These are phyloP conservation scores for Embidobia sp. DNA, from an alignment of 2,888 invertebrate genomes.

Conservation along the genomic window DNA sequence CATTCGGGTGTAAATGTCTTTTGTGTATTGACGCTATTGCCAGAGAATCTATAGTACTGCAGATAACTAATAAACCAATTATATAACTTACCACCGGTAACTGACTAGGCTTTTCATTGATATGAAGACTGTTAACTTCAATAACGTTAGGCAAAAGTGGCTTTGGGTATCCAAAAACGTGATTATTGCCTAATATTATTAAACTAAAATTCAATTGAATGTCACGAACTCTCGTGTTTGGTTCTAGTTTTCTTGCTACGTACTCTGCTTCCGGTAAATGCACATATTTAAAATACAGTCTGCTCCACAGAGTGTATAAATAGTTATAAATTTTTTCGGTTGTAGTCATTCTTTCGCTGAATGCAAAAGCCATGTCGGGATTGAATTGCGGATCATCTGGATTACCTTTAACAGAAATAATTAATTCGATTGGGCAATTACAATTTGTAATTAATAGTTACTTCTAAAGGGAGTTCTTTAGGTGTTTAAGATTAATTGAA, in stretches of 20 bases:
- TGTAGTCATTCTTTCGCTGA: constrained; percentile 73
- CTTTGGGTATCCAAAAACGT: constrained; percentile 77
- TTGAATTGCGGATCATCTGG: constrained; percentile 76
- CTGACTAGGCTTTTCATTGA: constrained; percentile 63
- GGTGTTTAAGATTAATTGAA: no score
- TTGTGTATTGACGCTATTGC: no score
- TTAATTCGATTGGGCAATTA: background rate
- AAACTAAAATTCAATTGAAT: constrained; percentile 77
- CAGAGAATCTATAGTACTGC: no score
- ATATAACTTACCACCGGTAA: constrained; percentile 72
- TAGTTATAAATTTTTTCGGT: constrained; percentile 72
- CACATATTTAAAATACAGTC: constrained; percentile 74
- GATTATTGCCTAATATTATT: constrained; percentile 76
- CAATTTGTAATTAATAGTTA: no score
- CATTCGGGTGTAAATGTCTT: no score
- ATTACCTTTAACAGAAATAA: constrained; percentile 70
- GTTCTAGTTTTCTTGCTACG: constrained; percentile 71
- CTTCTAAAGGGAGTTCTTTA: no score
- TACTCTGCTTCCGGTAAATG: constrained; percentile 74
- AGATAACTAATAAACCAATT: no score
- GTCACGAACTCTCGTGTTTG: constrained; percentile 70
- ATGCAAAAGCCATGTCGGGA: constrained; percentile 77
- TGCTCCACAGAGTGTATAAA: constrained; percentile 74
- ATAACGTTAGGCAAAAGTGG: constrained; percentile 76
- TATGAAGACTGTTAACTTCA: constrained; percentile 77